These are phyloP conservation scores for Channa argus DNA, from an alignment of 2,113 vertebrate genomes.

Conservation along the genomic window DNA sequence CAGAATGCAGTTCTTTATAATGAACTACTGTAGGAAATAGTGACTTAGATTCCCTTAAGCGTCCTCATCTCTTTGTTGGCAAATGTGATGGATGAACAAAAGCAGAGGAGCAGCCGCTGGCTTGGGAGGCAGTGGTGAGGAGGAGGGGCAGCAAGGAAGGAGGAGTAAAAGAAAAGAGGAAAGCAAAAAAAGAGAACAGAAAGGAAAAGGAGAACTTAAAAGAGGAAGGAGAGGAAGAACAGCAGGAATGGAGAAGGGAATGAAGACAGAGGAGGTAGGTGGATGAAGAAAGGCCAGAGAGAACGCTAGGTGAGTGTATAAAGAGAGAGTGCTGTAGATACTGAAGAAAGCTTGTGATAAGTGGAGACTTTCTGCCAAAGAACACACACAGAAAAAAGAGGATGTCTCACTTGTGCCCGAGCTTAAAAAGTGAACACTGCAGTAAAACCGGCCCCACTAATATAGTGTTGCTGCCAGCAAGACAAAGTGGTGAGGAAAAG, in stretches of 20 bases:
- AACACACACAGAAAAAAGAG: constrained; percentile 50
- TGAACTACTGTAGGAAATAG: constrained; percentile 45
- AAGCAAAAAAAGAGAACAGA: not conserved
- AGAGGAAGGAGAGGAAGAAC: not conserved
- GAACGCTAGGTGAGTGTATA: not conserved
- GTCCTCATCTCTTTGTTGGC: constrained; percentile 41
- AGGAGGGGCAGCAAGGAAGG: not conserved
- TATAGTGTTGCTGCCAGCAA: constrained; percentile 68
- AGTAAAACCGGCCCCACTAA: constrained; percentile 64
- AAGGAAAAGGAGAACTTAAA: not conserved
- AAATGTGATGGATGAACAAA: constrained; percentile 64
- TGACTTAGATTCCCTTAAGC: constrained; percentile 54
- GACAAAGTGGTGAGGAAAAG: constrained; percentile 64
- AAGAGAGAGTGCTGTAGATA: constrained; percentile 31
- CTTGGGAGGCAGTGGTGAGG: constrained; percentile 20
- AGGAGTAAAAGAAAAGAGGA: not conserved
- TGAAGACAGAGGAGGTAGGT: not conserved
- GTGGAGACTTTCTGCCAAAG: constrained; percentile 58
- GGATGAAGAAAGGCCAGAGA: too few species aligned
- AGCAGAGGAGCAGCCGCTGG: constrained; percentile 30
- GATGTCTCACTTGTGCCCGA: constrained; percentile 64
- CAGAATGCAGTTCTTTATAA: constrained; percentile 57
- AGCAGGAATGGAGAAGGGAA: not conserved
- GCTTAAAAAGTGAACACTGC: constrained; percentile 67
- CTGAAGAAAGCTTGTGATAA: constrained; percentile 55